phyloP scores from a whole-genome alignment of 2,888 invertebrate species.

The Noctua comes region DNA sequence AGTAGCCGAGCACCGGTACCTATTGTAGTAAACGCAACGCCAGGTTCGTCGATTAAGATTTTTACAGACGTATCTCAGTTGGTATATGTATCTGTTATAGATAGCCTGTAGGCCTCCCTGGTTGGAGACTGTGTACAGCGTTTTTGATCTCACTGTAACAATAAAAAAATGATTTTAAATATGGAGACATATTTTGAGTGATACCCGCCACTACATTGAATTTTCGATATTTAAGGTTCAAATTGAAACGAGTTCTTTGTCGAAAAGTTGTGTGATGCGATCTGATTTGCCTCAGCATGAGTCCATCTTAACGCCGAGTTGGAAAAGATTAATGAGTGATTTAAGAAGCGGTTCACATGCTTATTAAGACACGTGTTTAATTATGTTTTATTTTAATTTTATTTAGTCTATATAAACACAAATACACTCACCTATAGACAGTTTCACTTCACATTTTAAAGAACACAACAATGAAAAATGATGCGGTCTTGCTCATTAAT shows the following conservation, averaged over 20 bases:
- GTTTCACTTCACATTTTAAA: conserved; percentile 8
- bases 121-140: conserved; percentile 83
- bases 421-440: conserved; percentile 29
- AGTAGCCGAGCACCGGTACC: conserved; percentile 77
- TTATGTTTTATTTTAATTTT: background rate
- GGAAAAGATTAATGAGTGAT: background rate
- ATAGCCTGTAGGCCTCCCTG: conserved; percentile 83
- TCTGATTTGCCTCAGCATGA: background rate
- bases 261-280: background rate
- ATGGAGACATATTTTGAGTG: background rate
- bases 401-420: background rate
- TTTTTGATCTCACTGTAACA: conserved; percentile 46
- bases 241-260: background rate
- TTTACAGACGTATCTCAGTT: conserved; percentile 75
- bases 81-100: conserved; percentile 82
- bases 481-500: background rate
- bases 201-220: background rate
- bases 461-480: conserved; percentile 2
- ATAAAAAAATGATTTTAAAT: background rate
- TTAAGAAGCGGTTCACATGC: background rate
- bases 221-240: background rate
- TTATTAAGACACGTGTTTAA: background rate
- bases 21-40: conserved; percentile 84
- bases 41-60: conserved; percentile 73
- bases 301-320: conserved; percentile 36